Evolutionary conservation across 2,797 vertebrate species (phyloP), one percentile per base, ranked within the genome.

Genomic region (Acipenser oxyrinchus): DNA sequence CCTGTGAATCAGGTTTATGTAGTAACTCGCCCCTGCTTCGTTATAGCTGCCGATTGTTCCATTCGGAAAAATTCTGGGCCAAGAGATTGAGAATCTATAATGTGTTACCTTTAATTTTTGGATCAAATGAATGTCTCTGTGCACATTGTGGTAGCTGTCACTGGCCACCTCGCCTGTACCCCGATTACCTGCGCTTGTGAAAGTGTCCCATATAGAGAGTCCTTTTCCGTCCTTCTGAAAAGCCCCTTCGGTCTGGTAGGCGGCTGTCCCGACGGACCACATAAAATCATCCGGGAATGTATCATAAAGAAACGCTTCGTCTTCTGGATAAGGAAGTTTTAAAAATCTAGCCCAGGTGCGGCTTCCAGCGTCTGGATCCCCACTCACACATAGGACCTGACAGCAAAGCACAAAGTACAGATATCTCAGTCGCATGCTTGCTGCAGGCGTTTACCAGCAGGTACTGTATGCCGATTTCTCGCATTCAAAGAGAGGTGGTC

Each of bases 71-170:
- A 98, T 90, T 62, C 96, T 85, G 8, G 95, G 75, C 96, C 96
- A 99, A 66, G 95, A 90, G 51, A 99, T 84, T 1, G 96, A 98
- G 86, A 99, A 98, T 64, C 96, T 82, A 84, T 98, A 99, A 79
- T 98, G 94, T 15, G 86, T 91, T 74, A 98, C 93, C 64, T 91
- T 89, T 12, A 99, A 88, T 61, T 86, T 84, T 51, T 77, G 70
- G 72, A 98, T 86, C 23, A 83, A 95, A 51, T 93, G 85, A 2
- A 89, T 77, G 77, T 98, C 96, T 0, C 90, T 91, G 63, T 82
- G 84, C 6, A 90, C 15, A 81, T 94, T 92, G 82, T 96, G 92
- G 74, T 98, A 98, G 77, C 95, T 92, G 87, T 97, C 94, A 76
- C 91, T 92, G 72, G 93, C 91, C 72, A 93, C 92, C 71, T 94